Conservation (phyloP, 2,113 vertebrate genomes). For the Uropsilus gracilis region DNA sequence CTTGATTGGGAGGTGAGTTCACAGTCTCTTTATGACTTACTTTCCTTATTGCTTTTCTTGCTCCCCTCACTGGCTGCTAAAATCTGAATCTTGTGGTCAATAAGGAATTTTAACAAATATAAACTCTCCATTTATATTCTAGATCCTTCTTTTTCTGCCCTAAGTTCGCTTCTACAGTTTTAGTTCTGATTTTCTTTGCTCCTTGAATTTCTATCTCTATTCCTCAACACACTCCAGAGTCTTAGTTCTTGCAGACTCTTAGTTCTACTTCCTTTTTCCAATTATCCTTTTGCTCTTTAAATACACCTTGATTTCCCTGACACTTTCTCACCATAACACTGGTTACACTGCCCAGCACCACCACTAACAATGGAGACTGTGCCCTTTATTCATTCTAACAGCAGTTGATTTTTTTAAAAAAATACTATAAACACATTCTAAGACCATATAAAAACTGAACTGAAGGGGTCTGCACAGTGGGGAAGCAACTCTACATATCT, state of each 20-base stretch:
- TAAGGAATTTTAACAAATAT: neutral
- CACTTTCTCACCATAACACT: slow-evolving; percentile 74
- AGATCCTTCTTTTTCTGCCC: neutral
- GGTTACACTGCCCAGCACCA: neutral
- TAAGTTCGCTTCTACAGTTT: neutral
- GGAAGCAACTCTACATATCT: slow-evolving; percentile 77
- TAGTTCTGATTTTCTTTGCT: neutral
- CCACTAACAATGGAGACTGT: slow-evolving; percentile 65
- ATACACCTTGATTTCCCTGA: slow-evolving; percentile 54
- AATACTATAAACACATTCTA: slow-evolving; percentile 86
- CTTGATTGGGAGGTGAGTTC: slow-evolving; percentile 94
- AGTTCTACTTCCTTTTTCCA: slow-evolving; percentile 55
- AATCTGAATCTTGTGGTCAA: neutral
- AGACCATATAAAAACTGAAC: slow-evolving; percentile 84
- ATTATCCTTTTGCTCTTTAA: slow-evolving; percentile 64
- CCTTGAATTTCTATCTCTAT: neutral
- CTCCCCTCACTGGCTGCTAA: neutral
- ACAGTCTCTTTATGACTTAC: neutral
- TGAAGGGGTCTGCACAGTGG: slow-evolving; percentile 76
- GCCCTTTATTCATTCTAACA: slow-evolving; percentile 71
- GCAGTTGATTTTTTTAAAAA: slow-evolving; percentile 85
- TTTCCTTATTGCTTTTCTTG: slow-evolving; percentile 24
- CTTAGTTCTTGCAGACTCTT: neutral
- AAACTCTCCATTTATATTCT: neutral
- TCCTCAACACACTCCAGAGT: neutral